Evolutionary conservation across 2,888 invertebrate species (phyloP), one percentile per base, ranked within the genome.

Genomic region (Watsonalla cultraria): DNA sequence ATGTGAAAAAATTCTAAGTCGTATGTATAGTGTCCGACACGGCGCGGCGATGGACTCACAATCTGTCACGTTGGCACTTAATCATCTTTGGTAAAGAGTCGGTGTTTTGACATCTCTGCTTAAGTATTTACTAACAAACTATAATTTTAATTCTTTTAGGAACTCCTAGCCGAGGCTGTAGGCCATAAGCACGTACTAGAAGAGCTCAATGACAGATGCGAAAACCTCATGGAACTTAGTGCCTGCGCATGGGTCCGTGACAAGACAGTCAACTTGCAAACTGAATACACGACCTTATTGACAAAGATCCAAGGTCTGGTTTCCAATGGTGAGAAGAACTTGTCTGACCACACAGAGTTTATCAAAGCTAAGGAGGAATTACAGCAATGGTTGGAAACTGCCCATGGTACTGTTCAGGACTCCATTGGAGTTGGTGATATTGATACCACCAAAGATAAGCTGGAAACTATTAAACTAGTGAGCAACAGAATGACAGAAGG

Each of bases 341-440:
- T 98, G 0, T 95, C 96, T 0, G 97, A 98, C 78, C 97, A 97
- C 74, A 96, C 96, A 0, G 97, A 98, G 76, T 97, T 98, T 80
- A 92, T 96, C 7, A 96, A 96, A 69, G 96, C 96, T 14, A 96
- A 97, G 74, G 93, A 94, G 57, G 95, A 96, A 68, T 92, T 98
- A 66, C 94, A 96, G 62, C 92, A 93, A 56, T 98, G 98, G 98
- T 87, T 97, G 34, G 93, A 94, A 54, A 93, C 94, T 45, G 96
- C 96, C 35, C 95, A 95, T 65, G 95, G 95, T 37, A 94, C 95
- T 5, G 93, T 98, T 0, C 94, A 95, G 71, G 95, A 95, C 61
- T 97, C 97, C 66, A 92, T 94, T 55, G 96, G 95, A 46, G 94
- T 95, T 49, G 97, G 97, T 6, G 96, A 97, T 73, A 93, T 95